Base-by-base conservation (phyloP, 2,797 vertebrate genomes). In the Leptodactylus fallax region DNA sequence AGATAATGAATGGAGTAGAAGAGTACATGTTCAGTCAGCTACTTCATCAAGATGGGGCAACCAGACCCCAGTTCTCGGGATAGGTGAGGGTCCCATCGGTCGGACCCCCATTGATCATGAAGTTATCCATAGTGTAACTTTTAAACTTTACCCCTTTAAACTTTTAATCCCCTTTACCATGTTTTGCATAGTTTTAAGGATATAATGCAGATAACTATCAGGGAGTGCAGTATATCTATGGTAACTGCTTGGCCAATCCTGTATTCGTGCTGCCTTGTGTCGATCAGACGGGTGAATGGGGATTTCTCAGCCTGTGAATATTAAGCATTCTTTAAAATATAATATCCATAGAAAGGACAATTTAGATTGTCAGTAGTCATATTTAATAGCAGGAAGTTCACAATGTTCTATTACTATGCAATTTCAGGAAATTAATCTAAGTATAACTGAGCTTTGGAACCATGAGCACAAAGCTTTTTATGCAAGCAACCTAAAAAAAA, bases 341-440 rank as follows among this genome's bases (percentile, higher is more conserved):
- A 76, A 63, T 56, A 45, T 23, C 8, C 11, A 23, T 77, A 49
- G 56, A 76, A 85, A 74, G 55, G 69, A 13, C 83, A 76, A 45
- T n/a, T 58, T 85, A 58, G 69, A 74, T 72, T 56, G 65, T 56
- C 81, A 27, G 51, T 36, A 55, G 51, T 53, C 51, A 8, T 19
- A 14, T 79, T 83, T 83, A 83, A 83, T 77, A 58, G 67, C 81
- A 58, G 55, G 72, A 17, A 78, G 51, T 51, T 27, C 87, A 27
- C 51, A 60, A 36, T 36, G 51, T 79, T 84, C 60, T 79, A 84
- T 82, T 76, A 82, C 71, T 49, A 25, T 82, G 86, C 86, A 77
- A 77, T 74, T 65, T 81, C 69, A 55, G 23, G 56, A 87, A 82
- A 87, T 76, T 27, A 87, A 82, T 87, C 45, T 87, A 63, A 87